Base-by-base conservation (phyloP, 2,888 invertebrate species). In the Spilosoma lubricipeda region DNA sequence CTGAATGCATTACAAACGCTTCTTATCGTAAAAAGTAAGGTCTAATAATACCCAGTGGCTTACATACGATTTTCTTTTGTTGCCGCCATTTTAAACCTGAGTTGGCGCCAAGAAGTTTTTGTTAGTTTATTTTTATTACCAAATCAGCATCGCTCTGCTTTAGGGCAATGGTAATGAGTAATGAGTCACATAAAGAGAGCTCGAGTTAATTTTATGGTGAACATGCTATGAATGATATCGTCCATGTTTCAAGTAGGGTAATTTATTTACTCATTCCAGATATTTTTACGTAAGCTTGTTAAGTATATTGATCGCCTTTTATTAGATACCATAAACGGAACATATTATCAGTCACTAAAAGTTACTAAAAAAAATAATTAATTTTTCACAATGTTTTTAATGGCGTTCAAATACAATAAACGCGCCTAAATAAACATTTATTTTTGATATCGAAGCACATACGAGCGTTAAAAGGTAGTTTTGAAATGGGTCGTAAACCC, bases 101-200 rank as follows among this genome's bases (percentile, higher is more conserved):
- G 84, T 87, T 90, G 94, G 93, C 94, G 93, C 93, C 93, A 91
- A 86, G 80, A 81, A 87, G 78, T 83, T 89, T 90, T 90, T 88
- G 87, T 86, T 84, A 75, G 77, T 84, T 93, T 91, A 88, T 93
- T 93, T 93, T 90, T 90, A 90, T 88, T 89, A 90, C 90, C 87
- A 89, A 93, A 90, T 90, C 89, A 90, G 91, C 83, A 85, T 81
- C 87, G 86, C 82, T 80, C 79, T 84, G 85, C 86, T 87, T 87
- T 84, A 80, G 87, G 88, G 90, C 91, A 45, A 65, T 30, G 63
- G 75, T 75, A 74, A 93, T 93, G 93, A 93, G 91, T 93, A 93
- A 93, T 91, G 91, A 87, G 85, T 85, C 88, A 88, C 90, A 91
- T 90, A 88, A 90, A 90, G 86, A 85, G 80, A 77, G 72, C 76